Conservation (phyloP, 2,888 invertebrate species). For the Amphipyra tragopoginis region DNA sequence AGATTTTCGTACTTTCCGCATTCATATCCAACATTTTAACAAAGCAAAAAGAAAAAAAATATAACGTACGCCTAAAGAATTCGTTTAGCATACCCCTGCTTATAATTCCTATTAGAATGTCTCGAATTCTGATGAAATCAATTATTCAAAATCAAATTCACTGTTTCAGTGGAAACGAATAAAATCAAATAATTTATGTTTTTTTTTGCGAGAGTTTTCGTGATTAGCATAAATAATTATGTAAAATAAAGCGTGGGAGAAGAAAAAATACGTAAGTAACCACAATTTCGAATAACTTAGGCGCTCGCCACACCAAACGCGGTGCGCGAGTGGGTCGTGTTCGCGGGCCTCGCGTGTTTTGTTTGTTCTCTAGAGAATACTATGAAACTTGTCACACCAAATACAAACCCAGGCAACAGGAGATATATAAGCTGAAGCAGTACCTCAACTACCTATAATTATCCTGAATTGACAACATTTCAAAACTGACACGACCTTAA, state of each 20-base stretch:
- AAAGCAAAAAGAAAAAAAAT: not conserved
- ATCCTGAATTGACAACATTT: too few species aligned
- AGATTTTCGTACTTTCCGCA: too few species aligned
- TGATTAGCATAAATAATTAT: conserved; percentile 32
- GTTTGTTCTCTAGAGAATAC: too few species aligned
- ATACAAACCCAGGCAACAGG: too few species aligned
- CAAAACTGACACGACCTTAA: too few species aligned
- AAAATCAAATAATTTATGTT: conserved; percentile 35
- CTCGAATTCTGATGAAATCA: conserved; percentile 35
- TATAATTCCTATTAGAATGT: conserved; percentile 36
- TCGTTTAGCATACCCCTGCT: conserved; percentile 8
- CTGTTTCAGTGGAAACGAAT: conserved; percentile 30
- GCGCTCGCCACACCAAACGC: too few species aligned
- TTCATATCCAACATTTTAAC: not conserved
- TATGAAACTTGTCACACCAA: too few species aligned
- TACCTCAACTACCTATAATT: too few species aligned
- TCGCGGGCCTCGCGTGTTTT: too few species aligned
- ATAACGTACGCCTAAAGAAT: not conserved
- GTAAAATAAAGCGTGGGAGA: not conserved
- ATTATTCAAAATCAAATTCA: conserved; percentile 52
- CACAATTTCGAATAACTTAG: not conserved
- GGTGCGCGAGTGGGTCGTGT: too few species aligned
- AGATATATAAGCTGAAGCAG: too few species aligned
- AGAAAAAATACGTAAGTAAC: not conserved
- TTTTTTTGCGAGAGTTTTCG: conserved; percentile 19